phyloP scores from a whole-genome alignment of 1,140 invertebrate species.

The Pteromalus puparum region DNA sequence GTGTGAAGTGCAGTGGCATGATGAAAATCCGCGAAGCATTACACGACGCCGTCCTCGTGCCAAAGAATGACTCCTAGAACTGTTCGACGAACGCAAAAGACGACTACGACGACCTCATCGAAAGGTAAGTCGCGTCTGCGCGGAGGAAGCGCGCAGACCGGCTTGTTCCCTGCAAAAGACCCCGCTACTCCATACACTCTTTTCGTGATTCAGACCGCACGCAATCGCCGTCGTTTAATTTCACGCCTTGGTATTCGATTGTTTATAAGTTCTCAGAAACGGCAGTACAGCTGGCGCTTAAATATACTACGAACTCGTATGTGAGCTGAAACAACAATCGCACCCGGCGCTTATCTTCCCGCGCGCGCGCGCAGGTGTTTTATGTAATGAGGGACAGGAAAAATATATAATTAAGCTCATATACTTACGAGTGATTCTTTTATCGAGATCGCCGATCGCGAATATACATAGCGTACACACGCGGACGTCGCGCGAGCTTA shows the following conservation, averaged over 20 bases:
- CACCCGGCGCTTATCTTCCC: not conserved
- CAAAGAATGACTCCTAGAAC: not conserved
- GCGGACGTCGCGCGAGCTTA: not conserved
- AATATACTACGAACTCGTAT: not conserved
- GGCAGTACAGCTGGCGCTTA: not conserved
- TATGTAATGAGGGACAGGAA: conserved; percentile 7
- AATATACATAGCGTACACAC: not conserved
- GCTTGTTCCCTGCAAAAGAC: not conserved
- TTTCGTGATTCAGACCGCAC: not conserved
- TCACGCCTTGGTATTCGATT: not conserved
- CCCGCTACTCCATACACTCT: not conserved
- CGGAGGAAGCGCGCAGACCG: not conserved
- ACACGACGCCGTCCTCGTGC: no score
- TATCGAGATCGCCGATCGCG: conserved; percentile 26
- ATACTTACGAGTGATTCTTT: conserved; percentile 22
- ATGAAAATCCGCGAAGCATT: no score
- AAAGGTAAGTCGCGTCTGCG: not conserved
- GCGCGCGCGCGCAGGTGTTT: conserved; percentile 2
- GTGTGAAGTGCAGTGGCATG: no score
- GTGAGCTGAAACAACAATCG: not conserved
- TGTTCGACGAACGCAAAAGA: no score
- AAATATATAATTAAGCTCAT: conserved; percentile 29
- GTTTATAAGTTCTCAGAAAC: not conserved
- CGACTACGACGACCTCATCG: not conserved
- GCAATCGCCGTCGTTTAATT: not conserved